phyloP scores from a whole-genome alignment of 1,140 invertebrate species.

The Papilio polytes region DNA sequence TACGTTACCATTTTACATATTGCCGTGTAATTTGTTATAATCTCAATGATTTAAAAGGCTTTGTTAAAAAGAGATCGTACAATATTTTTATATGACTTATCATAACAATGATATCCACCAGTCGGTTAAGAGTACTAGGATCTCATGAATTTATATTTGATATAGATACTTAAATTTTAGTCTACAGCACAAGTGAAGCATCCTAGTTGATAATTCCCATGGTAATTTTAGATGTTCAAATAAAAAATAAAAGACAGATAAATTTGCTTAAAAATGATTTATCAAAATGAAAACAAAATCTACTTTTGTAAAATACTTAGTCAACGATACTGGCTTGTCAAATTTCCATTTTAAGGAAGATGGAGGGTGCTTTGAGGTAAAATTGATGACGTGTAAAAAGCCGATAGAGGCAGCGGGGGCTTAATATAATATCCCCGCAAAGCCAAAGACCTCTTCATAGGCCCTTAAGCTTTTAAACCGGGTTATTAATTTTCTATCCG shows the following conservation, averaged over 20 bases:
- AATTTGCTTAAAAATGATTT: neutral
- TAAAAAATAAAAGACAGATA: no score
- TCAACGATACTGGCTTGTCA: slow-evolving; percentile 34
- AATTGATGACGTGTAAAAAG: slow-evolving; percentile 72
- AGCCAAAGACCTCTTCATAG: slow-evolving; percentile 52
- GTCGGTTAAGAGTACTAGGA: neutral
- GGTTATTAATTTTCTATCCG: slow-evolving; percentile 39
- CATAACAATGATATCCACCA: no score
- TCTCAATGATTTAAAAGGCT: neutral
- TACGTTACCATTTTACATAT: slow-evolving; percentile 11
- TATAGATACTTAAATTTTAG: no score
- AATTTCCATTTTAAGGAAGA: slow-evolving; percentile 55
- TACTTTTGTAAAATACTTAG: slow-evolving; percentile 6
- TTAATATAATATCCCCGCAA: slow-evolving; percentile 63
- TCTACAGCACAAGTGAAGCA: no score
- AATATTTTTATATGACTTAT: no score
- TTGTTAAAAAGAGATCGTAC: no score
- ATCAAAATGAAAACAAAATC: slow-evolving; percentile 17
- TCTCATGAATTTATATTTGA: neutral
- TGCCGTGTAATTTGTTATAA: neutral
- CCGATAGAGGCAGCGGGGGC: slow-evolving; percentile 65
- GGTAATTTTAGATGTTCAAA: no score
- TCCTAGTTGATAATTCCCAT: no score
- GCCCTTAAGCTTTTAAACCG: slow-evolving; percentile 46
- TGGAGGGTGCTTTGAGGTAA: slow-evolving; percentile 60